These are phyloP conservation scores for Selene dorsalis DNA, from an alignment of 2,797 vertebrate genomes.

Conservation along the genomic window DNA sequence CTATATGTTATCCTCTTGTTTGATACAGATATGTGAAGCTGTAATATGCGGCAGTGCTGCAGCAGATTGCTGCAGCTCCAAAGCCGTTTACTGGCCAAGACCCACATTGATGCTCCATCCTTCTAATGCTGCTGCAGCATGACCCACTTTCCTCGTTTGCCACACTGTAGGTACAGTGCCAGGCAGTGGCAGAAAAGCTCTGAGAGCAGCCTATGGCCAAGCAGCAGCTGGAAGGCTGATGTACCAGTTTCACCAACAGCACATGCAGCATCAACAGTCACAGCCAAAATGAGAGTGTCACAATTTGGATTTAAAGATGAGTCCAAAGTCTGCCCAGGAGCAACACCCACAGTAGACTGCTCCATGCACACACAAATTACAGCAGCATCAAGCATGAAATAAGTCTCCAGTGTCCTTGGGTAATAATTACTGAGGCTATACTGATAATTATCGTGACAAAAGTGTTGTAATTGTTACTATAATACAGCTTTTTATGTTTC, in stretches of 20 bases:
- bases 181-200: slow-evolving; percentile 58
- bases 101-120: slow-evolving; percentile 74
- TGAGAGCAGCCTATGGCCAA: slow-evolving; percentile 56
- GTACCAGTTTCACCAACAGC: slow-evolving; percentile 31
- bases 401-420: slow-evolving; percentile 4
- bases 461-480: neutral
- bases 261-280: slow-evolving; percentile 46
- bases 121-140: slow-evolving; percentile 76
- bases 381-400: neutral
- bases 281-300: slow-evolving; percentile 53
- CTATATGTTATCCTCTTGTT: slow-evolving; percentile 21
- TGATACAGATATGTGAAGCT: slow-evolving; percentile 50
- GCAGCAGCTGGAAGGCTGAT: slow-evolving; percentile 54
- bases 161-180: slow-evolving; percentile 64
- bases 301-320: slow-evolving; percentile 33
- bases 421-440: neutral
- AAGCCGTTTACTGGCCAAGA: slow-evolving; percentile 76
- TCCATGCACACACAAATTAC: slow-evolving; percentile 23
- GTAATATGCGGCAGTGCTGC: slow-evolving; percentile 56
- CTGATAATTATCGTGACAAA: neutral
- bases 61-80: slow-evolving; percentile 66
- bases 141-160: slow-evolving; percentile 82
- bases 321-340: slow-evolving; percentile 14
- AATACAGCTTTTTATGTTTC: neutral
- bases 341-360: slow-evolving; percentile 23